These are phyloP conservation scores for Hycleus phaleratus DNA, from an alignment of 1,140 invertebrate genomes.

Conservation along the genomic window DNA sequence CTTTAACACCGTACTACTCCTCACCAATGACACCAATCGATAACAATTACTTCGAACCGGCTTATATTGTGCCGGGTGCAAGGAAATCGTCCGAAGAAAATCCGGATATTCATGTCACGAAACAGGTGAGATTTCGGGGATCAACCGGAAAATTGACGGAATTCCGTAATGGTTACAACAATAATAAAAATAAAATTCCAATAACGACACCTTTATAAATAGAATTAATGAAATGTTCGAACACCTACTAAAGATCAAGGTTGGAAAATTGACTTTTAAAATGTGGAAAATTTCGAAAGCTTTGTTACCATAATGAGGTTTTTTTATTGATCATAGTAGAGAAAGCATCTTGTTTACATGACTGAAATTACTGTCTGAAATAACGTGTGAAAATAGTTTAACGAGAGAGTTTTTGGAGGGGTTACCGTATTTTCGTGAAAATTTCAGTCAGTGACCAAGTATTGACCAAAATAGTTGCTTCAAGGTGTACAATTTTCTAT, in stretches of 20 bases:
- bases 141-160: too few species aligned
- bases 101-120: conserved; percentile 34
- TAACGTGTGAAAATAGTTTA: conserved; percentile 4
- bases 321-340: background rate
- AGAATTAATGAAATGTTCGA: too few species aligned
- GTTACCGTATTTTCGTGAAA: conserved; percentile 17
- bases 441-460: conserved; percentile 6
- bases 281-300: too few species aligned
- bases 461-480: too few species aligned
- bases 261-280: too few species aligned
- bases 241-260: background rate
- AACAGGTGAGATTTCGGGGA: conserved; percentile 27
- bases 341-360: conserved; percentile 8
- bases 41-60: conserved; percentile 28
- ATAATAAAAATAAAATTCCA: too few species aligned
- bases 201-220: too few species aligned
- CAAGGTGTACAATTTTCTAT: background rate
- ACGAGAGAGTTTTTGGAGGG: conserved; percentile 5
- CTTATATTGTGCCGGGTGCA: conserved; percentile 13
- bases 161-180: too few species aligned
- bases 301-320: too few species aligned
- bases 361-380: background rate
- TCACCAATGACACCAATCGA: conserved; percentile 34
- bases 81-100: conserved; percentile 3
- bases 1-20: conserved; percentile 33